A percentile compares a stretch with the other conserved stretches of the same genome.
Evolutionary conservation across 2,113 vertebrate genomes (phyloP).

Genomic region (Notechis scutatus): DNA sequence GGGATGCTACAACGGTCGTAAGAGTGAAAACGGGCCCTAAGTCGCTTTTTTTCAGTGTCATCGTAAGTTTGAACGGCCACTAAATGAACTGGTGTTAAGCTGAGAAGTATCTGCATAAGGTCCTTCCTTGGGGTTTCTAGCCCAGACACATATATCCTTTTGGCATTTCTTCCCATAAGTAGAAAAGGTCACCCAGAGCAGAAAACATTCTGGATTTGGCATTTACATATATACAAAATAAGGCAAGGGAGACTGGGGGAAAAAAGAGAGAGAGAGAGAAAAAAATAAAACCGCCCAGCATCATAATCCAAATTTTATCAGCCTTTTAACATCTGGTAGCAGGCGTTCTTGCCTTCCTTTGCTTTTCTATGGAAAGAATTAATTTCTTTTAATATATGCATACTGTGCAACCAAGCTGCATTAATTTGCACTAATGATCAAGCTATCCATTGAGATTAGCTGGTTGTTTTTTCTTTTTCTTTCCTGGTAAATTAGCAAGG

Average conservation of each 20-base stretch:
- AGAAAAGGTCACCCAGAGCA: conserved; percentile 15
- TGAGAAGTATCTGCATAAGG: too few species aligned
- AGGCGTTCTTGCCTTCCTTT: conserved; percentile 5
- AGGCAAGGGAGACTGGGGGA: background rate
- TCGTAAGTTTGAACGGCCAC: too few species aligned
- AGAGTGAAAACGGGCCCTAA: too few species aligned
- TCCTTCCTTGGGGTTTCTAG: background rate
- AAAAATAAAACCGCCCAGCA: background rate
- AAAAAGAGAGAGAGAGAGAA: too few species aligned
- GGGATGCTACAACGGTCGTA: too few species aligned
- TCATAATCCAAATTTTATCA: conserved; percentile 34
- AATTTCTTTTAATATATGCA: conserved; percentile 60
- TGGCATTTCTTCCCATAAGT: background rate
- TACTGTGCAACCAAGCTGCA: conserved; percentile 56
- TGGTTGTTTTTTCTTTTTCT: background rate
- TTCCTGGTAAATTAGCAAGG: conserved; percentile 63
- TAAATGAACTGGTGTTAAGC: too few species aligned
- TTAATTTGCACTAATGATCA: conserved; percentile 62
- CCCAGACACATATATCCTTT: background rate
- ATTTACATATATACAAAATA: background rate
- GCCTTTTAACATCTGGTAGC: conserved; percentile 51
- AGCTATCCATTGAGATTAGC: conserved; percentile 59
- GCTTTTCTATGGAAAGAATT: conserved; percentile 32
- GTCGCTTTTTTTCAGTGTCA: too few species aligned
- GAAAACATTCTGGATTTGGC: background rate